Conservation (phyloP, 2,113 vertebrate species). For the Neotoma lepida region DNA sequence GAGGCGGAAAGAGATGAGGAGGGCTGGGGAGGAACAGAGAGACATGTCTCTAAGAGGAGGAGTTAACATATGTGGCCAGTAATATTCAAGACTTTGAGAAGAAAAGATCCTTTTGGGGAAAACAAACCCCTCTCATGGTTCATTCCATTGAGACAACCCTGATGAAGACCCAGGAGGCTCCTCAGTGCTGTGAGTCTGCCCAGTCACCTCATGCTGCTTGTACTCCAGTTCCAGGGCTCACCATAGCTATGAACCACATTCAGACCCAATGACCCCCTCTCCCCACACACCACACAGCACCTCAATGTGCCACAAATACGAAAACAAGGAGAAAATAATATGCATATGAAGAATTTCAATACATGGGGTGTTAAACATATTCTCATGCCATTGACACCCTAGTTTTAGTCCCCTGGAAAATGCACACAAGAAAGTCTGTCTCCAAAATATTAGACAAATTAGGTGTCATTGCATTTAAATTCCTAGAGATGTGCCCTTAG, state of each 20-base stretch:
- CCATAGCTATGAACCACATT: not conserved
- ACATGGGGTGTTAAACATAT: not conserved
- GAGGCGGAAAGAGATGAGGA: not conserved
- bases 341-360: not conserved
- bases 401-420: constrained; percentile 45
- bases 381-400: not conserved
- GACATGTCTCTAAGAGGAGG: not conserved
- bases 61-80: not conserved
- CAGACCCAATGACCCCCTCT: not conserved
- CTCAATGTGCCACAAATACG: not conserved
- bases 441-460: constrained; percentile 45
- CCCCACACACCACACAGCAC: not conserved
- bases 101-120: not conserved
- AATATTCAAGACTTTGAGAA: not conserved
- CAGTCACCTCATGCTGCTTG: not conserved
- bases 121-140: not conserved
- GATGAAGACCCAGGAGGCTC: not conserved
- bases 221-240: not conserved
- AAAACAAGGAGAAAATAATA: not conserved
- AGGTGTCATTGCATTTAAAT: constrained; percentile 52
- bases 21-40: not conserved
- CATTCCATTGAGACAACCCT: not conserved
- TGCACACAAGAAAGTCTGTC: not conserved
- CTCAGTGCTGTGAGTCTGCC: not conserved
- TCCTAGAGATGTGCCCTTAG: constrained; percentile 65